These are phyloP conservation scores for Typhlichthys subterraneus DNA, from an alignment of 2,797 vertebrate species.

Conservation along the genomic window DNA sequence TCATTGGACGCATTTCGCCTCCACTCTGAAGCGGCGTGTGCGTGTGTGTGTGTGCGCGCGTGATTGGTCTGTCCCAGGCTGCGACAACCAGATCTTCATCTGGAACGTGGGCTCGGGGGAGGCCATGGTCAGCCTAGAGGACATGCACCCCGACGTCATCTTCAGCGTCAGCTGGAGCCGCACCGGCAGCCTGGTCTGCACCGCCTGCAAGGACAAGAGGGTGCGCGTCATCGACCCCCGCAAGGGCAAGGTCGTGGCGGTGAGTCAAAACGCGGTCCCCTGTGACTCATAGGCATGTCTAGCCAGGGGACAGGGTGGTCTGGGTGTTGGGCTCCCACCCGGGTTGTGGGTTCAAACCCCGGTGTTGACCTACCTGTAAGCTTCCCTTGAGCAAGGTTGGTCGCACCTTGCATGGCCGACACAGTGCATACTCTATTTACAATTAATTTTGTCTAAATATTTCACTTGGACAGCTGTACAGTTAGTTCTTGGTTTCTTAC, in stretches of 20 bases:
- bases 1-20: no score
- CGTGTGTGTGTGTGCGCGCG: slow-evolving; percentile 17
- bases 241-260: slow-evolving; percentile 87
- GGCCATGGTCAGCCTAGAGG: slow-evolving; percentile 90
- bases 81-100: slow-evolving; percentile 92
- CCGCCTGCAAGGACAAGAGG: slow-evolving; percentile 97
- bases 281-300: no score
- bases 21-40: background rate
- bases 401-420: no score
- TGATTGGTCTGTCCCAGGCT: slow-evolving; percentile 75
- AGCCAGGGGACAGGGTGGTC: background rate
- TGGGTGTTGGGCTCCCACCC: no score
- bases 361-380: no score
- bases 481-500: no score
- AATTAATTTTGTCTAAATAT: no score
- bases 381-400: no score
- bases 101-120: slow-evolving; percentile 97
- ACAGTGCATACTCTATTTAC: no score
- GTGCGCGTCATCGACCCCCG: slow-evolving; percentile 94
- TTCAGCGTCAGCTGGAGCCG: slow-evolving; percentile 97
- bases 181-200: slow-evolving; percentile 93
- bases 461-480: no score
- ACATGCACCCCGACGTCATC: slow-evolving; percentile 96
- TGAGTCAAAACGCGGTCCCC: slow-evolving; percentile 67
- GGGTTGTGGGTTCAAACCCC: no score